Evolutionary conservation across 2,888 invertebrate genomes (phyloP), one percentile per base, ranked within the genome.

Genomic region (Lasioglossum figueresi): DNA sequence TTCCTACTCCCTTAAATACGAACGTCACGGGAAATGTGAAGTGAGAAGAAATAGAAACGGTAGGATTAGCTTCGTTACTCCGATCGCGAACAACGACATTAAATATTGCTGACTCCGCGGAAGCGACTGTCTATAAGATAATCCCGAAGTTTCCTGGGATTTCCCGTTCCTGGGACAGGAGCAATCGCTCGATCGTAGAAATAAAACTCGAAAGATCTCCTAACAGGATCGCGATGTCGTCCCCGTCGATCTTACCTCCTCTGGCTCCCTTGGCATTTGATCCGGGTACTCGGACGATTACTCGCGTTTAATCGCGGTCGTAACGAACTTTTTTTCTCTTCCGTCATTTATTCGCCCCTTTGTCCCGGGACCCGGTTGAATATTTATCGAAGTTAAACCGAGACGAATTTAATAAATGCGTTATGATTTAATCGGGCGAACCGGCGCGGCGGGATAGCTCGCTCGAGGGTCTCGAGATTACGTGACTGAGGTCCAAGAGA

Each of bases 341-440:
- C 37, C 16, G n/a, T 8, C 48, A 34, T 70, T 81, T 72, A 56
- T 68, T 78, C 59, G 66, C 23, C 52, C 76, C 68, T 80, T 82
- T 72, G 80, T 81, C 84, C 34, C 31, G 16, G 16, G 34, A 2
- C 40, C 19, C 45, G 82, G 79, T 85, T 82, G 85, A 86, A 88
- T 90, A 91, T 91, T 90, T 91, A 91, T 91, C 85, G 88, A 82
- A 86, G 84, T 88, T 88, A 87, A 89, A 88, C 89, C 88, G 88
- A 85, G 81, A 85, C 88, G 90, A 82, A 84, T 92, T 91, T 92
- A 91, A 92, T 91, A 91, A 92, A 92, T 91, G 89, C 88, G 89
- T 91, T 91, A 91, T 91, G 88, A 89, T 92, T 89, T 92, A 91
- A 91, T 91, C 89, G 88, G 56, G 82, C 82, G 75, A 73, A 74